Evolutionary conservation across 2,888 invertebrate genomes (phyloP), one percentile per base, ranked within the genome.

Genomic region (Ophioninae sp.): DNA sequence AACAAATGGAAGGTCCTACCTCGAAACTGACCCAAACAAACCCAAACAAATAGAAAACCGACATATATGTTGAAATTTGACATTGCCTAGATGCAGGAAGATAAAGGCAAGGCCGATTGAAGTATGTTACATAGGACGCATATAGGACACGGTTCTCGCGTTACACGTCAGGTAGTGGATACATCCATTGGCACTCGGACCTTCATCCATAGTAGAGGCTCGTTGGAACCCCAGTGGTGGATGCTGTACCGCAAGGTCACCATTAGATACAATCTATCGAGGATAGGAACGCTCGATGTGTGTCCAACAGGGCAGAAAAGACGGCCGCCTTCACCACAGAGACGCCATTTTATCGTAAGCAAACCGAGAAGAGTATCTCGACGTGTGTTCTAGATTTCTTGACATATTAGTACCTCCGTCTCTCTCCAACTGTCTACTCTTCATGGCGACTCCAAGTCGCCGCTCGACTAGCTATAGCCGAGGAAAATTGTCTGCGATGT

Each of bases 61-160:
- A 13, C 51, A 51, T 7, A 20, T 39, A 41, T 51, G 6, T 10
- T 17, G 51, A 17, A 17, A 13, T 13, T 17, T 6, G 17, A 17
- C 3, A 13, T 51, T 30, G 13, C 59, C 68, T 82, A 75, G 79
- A 81, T 51, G 13, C 2, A 51, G 17, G 17, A 17, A 17, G 17
- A 17, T 51, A 2, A 17, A 51, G 6, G 71, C 67, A 80, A 85
- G 83, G 86, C 79, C 83, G 71, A 80, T 74, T 85, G 77, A 87
- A 87, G 85, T 86, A 86, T 86, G 86, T 86, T 85, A 86, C 88
- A 87, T 88, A 30, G 30, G 30, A 88, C 88, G 88, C 87, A 88
- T 88, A 89, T 88, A 85, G 89, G 89, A 88, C 89, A 87, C 88
- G 88, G 87, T 87, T 89, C 88, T 89, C 88, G 86, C 83, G 86